Conservation (phyloP, 2,797 vertebrate species). For the Chloroceryle amazona region DNA sequence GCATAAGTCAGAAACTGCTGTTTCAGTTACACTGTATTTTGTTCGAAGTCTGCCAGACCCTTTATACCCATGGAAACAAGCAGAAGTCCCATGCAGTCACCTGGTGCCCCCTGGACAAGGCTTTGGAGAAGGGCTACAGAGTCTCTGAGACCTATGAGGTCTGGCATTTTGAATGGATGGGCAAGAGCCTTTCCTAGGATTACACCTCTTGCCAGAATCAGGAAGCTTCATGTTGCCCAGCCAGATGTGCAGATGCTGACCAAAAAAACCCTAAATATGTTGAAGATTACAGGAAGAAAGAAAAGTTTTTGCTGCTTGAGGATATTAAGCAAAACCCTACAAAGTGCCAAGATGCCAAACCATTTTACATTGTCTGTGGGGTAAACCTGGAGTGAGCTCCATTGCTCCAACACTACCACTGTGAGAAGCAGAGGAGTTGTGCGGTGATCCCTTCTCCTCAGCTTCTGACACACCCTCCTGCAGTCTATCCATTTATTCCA, state of each 20-base stretch:
- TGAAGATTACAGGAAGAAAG: neutral
- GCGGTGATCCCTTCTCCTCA: too few relatives aligned
- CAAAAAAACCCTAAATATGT: neutral
- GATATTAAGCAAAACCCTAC: neutral
- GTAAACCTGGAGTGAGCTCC: neutral
- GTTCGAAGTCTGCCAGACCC: neutral
- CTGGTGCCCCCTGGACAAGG: neutral
- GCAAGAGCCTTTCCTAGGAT: neutral
- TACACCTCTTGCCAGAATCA: neutral
- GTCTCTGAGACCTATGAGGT: neutral
- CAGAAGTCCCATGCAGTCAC: neutral
- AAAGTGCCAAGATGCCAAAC: neutral
- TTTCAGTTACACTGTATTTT: neutral
- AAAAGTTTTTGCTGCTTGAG: neutral
- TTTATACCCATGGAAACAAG: neutral
- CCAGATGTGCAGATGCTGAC: neutral
- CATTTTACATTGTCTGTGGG: neutral
- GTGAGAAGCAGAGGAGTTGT: too few relatives aligned
- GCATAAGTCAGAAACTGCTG: neutral
- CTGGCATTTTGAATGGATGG: neutral
- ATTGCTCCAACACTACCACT: neutral
- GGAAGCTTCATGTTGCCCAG: neutral
- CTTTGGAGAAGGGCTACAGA: neutral
- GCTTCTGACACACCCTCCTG: too few relatives aligned
- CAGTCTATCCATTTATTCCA: too few relatives aligned